Base-by-base conservation (phyloP, 2,113 vertebrate genomes). In the Laticauda laticaudata region DNA sequence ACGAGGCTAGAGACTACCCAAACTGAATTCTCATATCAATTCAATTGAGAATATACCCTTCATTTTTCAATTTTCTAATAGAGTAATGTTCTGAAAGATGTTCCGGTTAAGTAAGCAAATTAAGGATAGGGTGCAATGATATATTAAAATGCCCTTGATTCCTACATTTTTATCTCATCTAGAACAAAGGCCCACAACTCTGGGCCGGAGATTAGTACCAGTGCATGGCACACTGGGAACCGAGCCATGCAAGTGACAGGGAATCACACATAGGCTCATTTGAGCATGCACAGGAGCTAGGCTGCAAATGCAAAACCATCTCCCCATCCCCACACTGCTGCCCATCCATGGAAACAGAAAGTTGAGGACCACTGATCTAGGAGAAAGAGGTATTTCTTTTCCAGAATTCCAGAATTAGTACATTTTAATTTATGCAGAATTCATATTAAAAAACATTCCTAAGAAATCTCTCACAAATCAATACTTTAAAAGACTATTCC, bases 31-130 rank as follows among this genome's bases (percentile, higher is more conserved):
- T 48, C 45, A 48, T 5, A 7, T 48, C 45, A 1, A 48, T 5
- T 48, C 45, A 48, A 48, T 48, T 5, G 45, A 48, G 6, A 48
- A 45, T 45, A 51, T 34, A 85, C 91, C 0, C n/a, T 23, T 0
- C 0, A 85, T 92, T 95, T 95, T 92, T 26, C 59, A 86, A 29
- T 93, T 96, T 94, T 88, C 90, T 91, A 95, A 89, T 21, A 87
- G 94, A 95, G 95, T 94, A 45, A 45, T 45, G 93, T 95, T 95
- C 53, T 90, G 53, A 48, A 54, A 94, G 93, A 93, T 90, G 85
- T 87, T 92, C 54, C 85, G 92, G 95, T 93, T 95, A 96, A 96
- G 90, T 69, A 96, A 93, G 92, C 91, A 94, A 89, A 86, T 87
- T 96, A 96, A 96, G 92, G 26, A 15, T 64, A 96, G 92, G 39